Evolutionary conservation across 2,113 vertebrate species (phyloP), one percentile per base, ranked within the genome.

Genomic region (Puma concolor): DNA sequence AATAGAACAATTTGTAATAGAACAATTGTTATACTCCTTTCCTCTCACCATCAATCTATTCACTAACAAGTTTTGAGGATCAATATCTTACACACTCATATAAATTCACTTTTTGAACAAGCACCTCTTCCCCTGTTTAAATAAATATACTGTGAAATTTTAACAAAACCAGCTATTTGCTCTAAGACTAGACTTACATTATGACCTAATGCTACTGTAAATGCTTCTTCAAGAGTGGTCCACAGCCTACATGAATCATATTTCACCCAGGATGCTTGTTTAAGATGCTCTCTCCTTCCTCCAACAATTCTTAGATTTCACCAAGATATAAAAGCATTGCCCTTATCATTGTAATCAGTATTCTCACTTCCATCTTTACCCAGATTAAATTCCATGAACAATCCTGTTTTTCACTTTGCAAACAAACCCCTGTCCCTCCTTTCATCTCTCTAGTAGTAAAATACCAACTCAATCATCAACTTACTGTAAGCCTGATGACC

Each of bases 161-260:
- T n/a, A 92, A 83, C n/a, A 94, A 54, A 91, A 96, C 63, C 41
- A 83, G 31, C 7, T 57, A 85, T n/a, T 83, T 96, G 33, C 29
- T 92, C 64, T 60, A 85, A 57, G 31, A 67, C 25, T 72, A 71
- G 74, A 77, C 27, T 77, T 25, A 52, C 17, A 54, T 92, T 50
- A 93, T 67, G 84, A 85, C 66, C 33, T 57, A 91, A 87, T 81
- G 66, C 48, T 80, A 96, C 19, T 86, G 10, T 33, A 60, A 76
- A 83, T 33, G 48, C n/a, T 94, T 63, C 52, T 84, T 89, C 31
- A 54, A 84, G 36, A 71, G 48, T 84, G 67, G 60, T 7, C 36
- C 82, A 63, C 13, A 74, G n/a, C 36, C n/a, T 54, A 79, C 16
- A 27, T 19, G 54, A 86, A 60, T 74, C 80, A 36, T 66, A 67